Conservation (phyloP, 2,113 vertebrate genomes). For the Laterallus jamaicensis region DNA sequence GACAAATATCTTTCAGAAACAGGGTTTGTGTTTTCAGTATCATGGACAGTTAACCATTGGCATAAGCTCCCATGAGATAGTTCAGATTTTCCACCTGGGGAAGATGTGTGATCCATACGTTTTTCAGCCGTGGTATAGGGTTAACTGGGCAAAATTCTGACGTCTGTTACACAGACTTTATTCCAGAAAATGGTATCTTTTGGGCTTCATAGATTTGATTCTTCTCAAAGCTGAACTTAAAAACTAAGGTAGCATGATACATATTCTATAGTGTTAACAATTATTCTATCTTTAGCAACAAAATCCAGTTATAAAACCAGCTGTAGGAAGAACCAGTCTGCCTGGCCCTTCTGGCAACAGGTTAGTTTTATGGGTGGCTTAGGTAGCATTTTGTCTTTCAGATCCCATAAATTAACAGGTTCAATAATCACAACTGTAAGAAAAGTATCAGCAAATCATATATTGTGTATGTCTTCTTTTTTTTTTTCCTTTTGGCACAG, state of each 20-base stretch:
- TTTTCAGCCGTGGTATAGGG: background rate
- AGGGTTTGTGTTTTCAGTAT: background rate
- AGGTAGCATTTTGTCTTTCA: background rate
- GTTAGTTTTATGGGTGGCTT: background rate
- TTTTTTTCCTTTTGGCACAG: background rate
- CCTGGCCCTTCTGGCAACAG: background rate
- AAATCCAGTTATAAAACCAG: background rate
- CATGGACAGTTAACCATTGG: background rate
- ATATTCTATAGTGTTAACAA: accelerated
- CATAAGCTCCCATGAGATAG: background rate
- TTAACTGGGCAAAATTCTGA: background rate
- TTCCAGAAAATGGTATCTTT: background rate
- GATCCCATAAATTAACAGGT: background rate
- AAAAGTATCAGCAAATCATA: background rate
- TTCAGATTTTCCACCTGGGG: background rate
- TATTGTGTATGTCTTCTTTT: background rate
- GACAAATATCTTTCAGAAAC: background rate
- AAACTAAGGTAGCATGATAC: background rate
- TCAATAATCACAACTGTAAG: background rate
- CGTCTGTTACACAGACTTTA: background rate
- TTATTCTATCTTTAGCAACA: background rate
- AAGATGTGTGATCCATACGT: background rate
- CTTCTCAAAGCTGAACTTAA: background rate
- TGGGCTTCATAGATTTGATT: background rate
- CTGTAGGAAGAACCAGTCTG: background rate